Evolutionary conservation across 2,113 vertebrate genomes (phyloP).

Genomic region (Ptyas mucosa): DNA sequence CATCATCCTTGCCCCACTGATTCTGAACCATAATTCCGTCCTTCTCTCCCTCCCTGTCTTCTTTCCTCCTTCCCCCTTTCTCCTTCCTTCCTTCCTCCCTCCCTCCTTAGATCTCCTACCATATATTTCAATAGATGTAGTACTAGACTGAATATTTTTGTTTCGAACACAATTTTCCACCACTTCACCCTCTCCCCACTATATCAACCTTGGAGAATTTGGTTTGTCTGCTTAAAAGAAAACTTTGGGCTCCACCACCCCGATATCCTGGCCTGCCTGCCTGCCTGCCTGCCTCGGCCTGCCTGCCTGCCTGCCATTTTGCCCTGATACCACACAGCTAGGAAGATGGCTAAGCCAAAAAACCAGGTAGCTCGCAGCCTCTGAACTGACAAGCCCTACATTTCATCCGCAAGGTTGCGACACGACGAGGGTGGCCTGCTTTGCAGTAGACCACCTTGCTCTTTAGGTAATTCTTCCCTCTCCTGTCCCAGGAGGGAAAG

Average conservation of each 20-base stretch:
- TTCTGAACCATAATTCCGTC: not conserved
- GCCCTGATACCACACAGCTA: not conserved
- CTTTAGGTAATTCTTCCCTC: not conserved
- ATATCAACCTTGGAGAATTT: not conserved
- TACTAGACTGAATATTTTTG: not conserved
- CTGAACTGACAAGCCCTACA: not conserved
- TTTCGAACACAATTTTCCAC: not conserved
- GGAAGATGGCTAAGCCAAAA: not conserved
- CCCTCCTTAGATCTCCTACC: not conserved
- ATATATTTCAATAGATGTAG: not conserved
- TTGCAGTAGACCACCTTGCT: not conserved
- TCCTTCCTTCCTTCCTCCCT: not conserved
- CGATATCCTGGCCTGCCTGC: not conserved
- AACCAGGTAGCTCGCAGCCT: not conserved
- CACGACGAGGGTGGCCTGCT: not conserved
- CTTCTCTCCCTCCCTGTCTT: not conserved
- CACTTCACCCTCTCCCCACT: not conserved
- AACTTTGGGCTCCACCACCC: not conserved
- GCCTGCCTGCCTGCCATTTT: not conserved
- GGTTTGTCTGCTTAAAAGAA: not conserved
- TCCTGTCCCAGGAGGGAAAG: not conserved
- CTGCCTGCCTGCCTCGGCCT: not conserved
- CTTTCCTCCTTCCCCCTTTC: not conserved
- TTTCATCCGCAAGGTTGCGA: not conserved
- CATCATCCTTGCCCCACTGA: not conserved